These are phyloP conservation scores for Xerus rutilus DNA, from an alignment of 2,797 vertebrate genomes.

Conservation along the genomic window DNA sequence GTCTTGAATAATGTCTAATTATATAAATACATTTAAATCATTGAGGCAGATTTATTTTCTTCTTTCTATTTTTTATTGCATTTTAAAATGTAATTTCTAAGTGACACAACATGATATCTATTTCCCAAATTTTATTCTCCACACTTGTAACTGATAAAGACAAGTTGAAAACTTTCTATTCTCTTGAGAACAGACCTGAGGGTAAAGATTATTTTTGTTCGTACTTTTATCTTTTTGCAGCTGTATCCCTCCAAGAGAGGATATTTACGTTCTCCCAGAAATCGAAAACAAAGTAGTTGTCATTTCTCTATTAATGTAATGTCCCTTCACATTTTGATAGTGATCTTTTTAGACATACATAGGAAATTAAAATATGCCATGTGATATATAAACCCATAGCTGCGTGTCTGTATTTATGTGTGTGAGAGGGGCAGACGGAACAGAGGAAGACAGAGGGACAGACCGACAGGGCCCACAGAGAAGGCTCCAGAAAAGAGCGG, in stretches of 20 bases:
- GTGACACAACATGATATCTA: neutral
- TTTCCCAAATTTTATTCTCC: slow-evolving; percentile 37
- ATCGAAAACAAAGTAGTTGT: neutral
- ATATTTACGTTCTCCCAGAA: neutral
- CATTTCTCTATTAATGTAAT: neutral
- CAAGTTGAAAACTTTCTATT: neutral
- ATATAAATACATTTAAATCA: neutral
- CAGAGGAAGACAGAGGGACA: neutral
- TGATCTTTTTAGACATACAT: neutral
- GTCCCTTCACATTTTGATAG: neutral
- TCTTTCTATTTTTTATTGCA: neutral
- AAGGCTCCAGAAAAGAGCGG: neutral
- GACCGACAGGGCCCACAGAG: neutral
- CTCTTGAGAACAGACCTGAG: neutral
- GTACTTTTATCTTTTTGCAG: neutral
- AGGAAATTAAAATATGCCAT: neutral
- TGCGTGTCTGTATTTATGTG: neutral
- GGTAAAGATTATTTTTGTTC: slow-evolving; percentile 47
- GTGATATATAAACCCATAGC: neutral
- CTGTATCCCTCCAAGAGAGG: neutral
- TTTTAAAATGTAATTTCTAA: slow-evolving; percentile 55
- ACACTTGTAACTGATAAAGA: neutral
- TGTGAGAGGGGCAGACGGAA: neutral
- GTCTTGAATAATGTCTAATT: neutral
- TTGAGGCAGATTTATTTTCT: neutral